These are phyloP conservation scores for Dendropsophus ebraccatus DNA, from an alignment of 2,113 vertebrate species.

Conservation along the genomic window DNA sequence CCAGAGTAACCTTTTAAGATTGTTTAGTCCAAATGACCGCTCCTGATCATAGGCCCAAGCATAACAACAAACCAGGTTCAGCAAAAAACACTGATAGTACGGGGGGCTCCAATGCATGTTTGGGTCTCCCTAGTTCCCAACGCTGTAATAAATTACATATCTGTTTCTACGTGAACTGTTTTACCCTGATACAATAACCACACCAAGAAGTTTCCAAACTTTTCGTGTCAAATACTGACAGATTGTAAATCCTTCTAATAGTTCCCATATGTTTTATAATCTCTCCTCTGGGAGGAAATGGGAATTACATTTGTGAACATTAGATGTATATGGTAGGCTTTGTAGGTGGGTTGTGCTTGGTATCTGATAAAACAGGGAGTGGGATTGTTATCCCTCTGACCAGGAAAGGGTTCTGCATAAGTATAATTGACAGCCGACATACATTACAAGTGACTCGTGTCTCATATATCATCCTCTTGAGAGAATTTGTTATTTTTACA, in stretches of 20 bases:
- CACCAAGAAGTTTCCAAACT: neutral
- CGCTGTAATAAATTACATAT: no score
- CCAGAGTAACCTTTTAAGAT: no score
- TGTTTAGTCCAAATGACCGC: no score
- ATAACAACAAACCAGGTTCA: no score
- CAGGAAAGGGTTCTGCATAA: no score
- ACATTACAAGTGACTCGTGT: neutral
- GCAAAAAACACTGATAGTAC: no score
- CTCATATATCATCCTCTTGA: neutral
- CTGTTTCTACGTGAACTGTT: no score
- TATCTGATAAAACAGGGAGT: neutral
- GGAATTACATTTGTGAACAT: neutral
- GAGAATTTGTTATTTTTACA: slow-evolving; percentile 8
- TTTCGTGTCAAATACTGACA: neutral
- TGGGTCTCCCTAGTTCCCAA: no score
- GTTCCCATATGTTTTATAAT: neutral
- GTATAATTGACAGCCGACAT: neutral
- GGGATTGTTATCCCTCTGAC: neutral
- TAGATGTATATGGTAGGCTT: neutral
- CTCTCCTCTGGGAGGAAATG: neutral
- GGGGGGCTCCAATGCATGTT: no score
- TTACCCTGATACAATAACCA: neutral
- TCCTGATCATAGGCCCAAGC: no score
- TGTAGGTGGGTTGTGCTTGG: neutral
- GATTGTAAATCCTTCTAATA: neutral